A percentile compares a stretch with the other conserved stretches of the same genome.
Conservation (phyloP, 2,113 vertebrate genomes). For the Ifrita kowaldi region DNA sequence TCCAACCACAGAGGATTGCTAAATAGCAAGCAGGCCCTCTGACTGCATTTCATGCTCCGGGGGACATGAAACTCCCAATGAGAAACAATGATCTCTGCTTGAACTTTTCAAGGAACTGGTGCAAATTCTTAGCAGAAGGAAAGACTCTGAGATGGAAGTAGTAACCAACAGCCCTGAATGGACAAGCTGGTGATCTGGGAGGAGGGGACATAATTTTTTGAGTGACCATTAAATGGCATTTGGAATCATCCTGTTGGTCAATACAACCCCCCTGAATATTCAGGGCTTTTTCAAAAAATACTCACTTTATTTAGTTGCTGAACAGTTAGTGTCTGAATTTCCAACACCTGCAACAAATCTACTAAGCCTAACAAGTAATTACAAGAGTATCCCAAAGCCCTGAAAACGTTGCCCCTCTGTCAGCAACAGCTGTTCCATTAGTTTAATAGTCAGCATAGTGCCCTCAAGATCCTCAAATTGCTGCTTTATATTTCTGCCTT, state of each 20-base stretch:
- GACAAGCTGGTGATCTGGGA: neutral
- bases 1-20: neutral
- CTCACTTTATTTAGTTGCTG: neutral
- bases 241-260: neutral
- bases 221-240: neutral
- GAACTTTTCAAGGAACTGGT: neutral
- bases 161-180: neutral
- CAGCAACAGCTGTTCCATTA: slow-evolving; percentile 35
- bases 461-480: slow-evolving; percentile 37
- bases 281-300: neutral
- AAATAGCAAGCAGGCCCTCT: neutral
- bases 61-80: neutral
- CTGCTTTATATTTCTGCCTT: slow-evolving; percentile 58
- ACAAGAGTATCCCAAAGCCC: slow-evolving; percentile 39
- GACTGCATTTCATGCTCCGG: neutral
- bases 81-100: neutral
- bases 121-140: neutral
- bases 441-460: slow-evolving; percentile 32
- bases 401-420: slow-evolving; percentile 4
- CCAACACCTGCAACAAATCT: neutral
- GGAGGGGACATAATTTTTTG: neutral
- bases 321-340: neutral
- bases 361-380: slow-evolving; percentile 42
- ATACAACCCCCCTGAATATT: neutral
- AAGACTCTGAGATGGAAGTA: neutral